Base-by-base conservation (phyloP, 2,797 vertebrate genomes). In the Pipistrellus nathusii region DNA sequence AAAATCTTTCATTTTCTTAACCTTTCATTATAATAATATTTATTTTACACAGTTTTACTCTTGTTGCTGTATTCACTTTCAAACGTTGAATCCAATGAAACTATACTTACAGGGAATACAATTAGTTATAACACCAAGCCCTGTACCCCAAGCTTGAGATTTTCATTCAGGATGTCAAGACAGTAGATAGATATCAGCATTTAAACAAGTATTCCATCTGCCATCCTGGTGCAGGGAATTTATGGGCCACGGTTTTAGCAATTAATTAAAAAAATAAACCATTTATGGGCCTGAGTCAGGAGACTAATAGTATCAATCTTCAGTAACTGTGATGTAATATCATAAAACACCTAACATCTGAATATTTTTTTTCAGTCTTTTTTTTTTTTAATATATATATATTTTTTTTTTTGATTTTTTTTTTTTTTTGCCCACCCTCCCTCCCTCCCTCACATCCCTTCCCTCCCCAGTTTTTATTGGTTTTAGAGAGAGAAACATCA, bases 301-400 rank as follows among this genome's bases (percentile, higher is more conserved):
- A 85, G 44, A 83, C 10, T 90, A 82, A 59, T 87, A 83, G 38
- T 41, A 94, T 85, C 76, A 86, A 76, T 59, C 0, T 55, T 2
- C 66, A 85, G 85, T 95, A 83, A 15, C 27, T 72, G 48, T 96
- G 84, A 77, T 76, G 89, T 21, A 48, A 77, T 80, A 94, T 90
- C 96, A 95, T 81, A 85, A 51, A 93, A 7, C 96, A 87, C 92
- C 89, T 81, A 38, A 82, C 1, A 95, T 78, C 86, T 95, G 72
- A 95, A 96, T 97, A 97, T 0, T 59, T n/a, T n/a, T n/a, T n/a
- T n/a, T n/a, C n/a, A n/a, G n/a, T n/a, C n/a, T n/a, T n/a, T n/a
- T n/a, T n/a, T n/a, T n/a, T n/a, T n/a, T n/a, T n/a, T n/a, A n/a
- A n/a, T n/a, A n/a, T n/a, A n/a, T n/a, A n/a, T n/a, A n/a, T n/a